phyloP scores from a whole-genome alignment of 2,797 vertebrate species.

The Australoheros facetus region DNA sequence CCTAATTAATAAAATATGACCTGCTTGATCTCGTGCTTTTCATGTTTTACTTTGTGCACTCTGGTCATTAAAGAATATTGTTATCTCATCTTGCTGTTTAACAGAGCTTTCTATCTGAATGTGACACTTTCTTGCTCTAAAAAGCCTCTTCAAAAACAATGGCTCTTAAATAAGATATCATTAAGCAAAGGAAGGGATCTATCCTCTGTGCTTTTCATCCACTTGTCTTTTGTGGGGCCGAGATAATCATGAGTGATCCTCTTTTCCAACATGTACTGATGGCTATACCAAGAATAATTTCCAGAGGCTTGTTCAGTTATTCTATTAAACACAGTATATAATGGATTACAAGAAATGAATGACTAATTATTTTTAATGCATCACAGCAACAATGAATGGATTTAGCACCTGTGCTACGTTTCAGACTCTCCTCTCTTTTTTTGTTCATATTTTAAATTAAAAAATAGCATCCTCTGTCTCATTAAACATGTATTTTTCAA shows the following conservation, averaged over 20 bases:
- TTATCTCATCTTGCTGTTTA: conserved; percentile 2
- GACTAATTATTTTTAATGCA: background rate
- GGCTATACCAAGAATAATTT: background rate
- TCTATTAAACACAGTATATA: background rate
- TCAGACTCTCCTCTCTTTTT: background rate
- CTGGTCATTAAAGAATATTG: background rate
- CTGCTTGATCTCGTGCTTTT: background rate
- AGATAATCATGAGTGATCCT: conserved; percentile 9
- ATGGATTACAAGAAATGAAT: background rate
- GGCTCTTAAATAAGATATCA: conserved; percentile 25
- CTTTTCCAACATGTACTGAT: background rate
- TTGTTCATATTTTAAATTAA: background rate
- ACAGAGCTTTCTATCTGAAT: background rate
- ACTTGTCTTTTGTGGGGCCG: background rate
- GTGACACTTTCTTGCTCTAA: background rate
- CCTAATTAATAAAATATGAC: conserved; percentile 21
- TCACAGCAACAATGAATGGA: background rate
- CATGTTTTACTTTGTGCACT: background rate
- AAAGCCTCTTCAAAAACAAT: conserved; percentile 4
- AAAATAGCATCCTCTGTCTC: background rate
- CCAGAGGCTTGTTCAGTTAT: background rate
- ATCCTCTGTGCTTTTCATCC: conserved; percentile 5
- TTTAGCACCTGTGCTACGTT: background rate
- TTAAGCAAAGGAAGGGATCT: background rate
- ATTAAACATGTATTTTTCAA: background rate